A percentile compares a stretch with the other conserved stretches of the same genome.
Evolutionary conservation across 2,888 invertebrate species (phyloP).

Genomic region (Amiota mariae): DNA sequence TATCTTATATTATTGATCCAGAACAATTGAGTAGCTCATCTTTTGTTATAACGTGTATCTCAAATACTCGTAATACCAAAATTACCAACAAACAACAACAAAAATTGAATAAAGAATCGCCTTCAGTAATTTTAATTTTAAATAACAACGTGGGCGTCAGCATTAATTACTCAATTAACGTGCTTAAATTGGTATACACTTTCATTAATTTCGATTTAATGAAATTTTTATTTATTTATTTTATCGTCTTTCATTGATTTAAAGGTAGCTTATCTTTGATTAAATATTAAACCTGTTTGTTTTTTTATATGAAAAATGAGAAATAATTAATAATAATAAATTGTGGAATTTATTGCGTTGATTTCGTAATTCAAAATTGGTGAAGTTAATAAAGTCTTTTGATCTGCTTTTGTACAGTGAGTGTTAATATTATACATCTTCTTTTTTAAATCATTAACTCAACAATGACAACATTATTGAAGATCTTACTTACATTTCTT

Average conservation of each 20-base stretch:
- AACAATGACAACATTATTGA: too few relatives aligned
- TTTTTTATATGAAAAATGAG: constrained; percentile 11
- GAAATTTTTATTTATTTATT: constrained; percentile 3
- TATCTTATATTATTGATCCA: background rate
- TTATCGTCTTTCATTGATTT: constrained; percentile 5
- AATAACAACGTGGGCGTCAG: constrained; percentile 51
- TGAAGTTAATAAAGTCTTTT: too few relatives aligned
- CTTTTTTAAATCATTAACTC: too few relatives aligned
- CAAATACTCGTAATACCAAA: background rate
- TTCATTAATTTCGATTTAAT: background rate
- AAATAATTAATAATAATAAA: too few relatives aligned
- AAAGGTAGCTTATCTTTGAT: background rate
- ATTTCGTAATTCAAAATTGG: too few relatives aligned
- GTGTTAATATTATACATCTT: too few relatives aligned
- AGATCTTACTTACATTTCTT: too few relatives aligned
- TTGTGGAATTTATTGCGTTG: background rate
- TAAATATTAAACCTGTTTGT: background rate
- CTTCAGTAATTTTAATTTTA: background rate
- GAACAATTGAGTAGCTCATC: constrained; percentile 3
- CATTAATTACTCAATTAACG: constrained; percentile 67
- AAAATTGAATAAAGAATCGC: background rate
- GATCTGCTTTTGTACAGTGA: too few relatives aligned
- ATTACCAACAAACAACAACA: background rate
- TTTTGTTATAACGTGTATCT: background rate
- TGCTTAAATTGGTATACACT: constrained; percentile 16